Base-by-base conservation (phyloP, 2,113 vertebrate species). In the Phrynocephalus versicolor region DNA sequence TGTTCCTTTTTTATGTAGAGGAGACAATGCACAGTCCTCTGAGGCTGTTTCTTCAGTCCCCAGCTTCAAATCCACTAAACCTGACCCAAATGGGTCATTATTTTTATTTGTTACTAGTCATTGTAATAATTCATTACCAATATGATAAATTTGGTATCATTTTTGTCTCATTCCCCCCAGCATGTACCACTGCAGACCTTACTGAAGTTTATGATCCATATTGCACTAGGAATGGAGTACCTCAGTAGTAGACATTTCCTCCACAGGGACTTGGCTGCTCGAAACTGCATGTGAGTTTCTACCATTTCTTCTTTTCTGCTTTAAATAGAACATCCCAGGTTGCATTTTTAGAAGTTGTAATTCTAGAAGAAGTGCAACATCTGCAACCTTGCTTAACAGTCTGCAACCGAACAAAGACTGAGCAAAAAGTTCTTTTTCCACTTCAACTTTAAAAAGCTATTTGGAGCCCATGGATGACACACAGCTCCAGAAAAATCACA, bases 201-300 rank as follows among this genome's bases (percentile, higher is more conserved):
- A 73, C 83, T 99, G 92, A 98, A 97, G 95, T 99, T 99, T 93
- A 99, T 99, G 98, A 96, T 98, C 21, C 98, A 99, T 91, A 99
- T 99, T 0, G 98, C 98, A 60, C 91, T 95, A 78, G 99, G 99
- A 16, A 99, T 99, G 99, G 99, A 99, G 88, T 99, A 99, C 86
- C 97, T 99, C 92, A 99, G 99, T 90, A 95, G 95, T 45, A 97
- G 96, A 62, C 97, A 97, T 88, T 99, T 99, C 84, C 97, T 99
- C 6, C 99, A 99, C 83, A 96, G 99, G 25, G 99, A 99, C 91
- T 91, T 99, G 90, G 99, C 99, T 0, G 98, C 99, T 87, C 97
- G 99, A 30, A 99, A 99, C 91, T 99, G 99, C 98, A 99, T 99
- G 99, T 99, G 94, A 93, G 98, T 89, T 80, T 45, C 73, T 58